Evolutionary conservation across 2,888 invertebrate genomes (phyloP), one percentile per base, ranked within the genome.

Genomic region (Rhabditoides inermis): DNA sequence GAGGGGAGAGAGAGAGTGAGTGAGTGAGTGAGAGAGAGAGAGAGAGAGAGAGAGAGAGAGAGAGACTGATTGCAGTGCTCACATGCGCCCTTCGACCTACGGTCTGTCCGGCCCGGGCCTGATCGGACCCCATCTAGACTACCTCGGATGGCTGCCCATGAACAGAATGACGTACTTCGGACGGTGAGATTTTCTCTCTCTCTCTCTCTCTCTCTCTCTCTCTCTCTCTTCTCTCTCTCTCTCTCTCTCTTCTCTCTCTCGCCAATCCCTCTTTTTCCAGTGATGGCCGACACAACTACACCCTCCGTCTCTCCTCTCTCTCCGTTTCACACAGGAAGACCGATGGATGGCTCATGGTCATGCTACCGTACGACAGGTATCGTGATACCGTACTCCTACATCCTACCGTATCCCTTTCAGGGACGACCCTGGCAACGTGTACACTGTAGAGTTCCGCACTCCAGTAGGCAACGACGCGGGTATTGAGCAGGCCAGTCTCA

Each of bases 41-140:
- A 37, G 69, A 58, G 48, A 26, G 30, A n/a, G 5, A 27, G 6
- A 23, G 10, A 2, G 5, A 4, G 6, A 15, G 5, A 15, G 3
- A 20, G 15, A 47, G 23, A 12, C 2, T 1, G n/a, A n/a, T n/a
- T n/a, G n/a, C n/a, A n/a, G n/a, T 48, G 60, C 59, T 2, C 54
- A 57, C 37, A 61, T 60, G 61, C 45, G 63, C 28, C 60, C 65
- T 7, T 69, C 73, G 12, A 57, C 58, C 6, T 72, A 62, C 45
- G 72, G 73, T 7, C 56, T 72, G 60, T 57, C 37, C 27, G 61
- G 61, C 0, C 74, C 74, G 4, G 72, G 75, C 7, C 58, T 74
- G 12, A 72, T 69, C 37, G 74, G 71, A 2, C 65, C 74, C 3
- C 74, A 74, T 53, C 49, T 74, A 44, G 75, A 75, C 53, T 75